phyloP scores from a whole-genome alignment of 2,888 invertebrate species.

The Metalampra italica region DNA sequence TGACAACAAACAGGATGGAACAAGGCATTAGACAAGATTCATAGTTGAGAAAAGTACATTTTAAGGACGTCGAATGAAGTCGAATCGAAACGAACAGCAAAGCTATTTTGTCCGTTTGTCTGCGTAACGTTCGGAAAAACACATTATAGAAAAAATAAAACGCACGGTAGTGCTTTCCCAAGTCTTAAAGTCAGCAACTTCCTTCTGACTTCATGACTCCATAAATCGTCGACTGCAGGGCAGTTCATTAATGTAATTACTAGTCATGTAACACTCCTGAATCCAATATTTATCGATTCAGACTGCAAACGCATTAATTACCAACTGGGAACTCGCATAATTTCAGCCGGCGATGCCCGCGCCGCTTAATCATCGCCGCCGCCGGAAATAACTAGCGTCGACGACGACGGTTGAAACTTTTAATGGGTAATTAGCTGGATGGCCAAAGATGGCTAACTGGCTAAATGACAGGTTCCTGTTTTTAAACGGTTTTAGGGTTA shows the following conservation, averaged over 20 bases:
- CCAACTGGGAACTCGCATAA: slow-evolving; percentile 3
- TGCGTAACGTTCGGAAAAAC: too few species aligned
- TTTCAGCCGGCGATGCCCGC: slow-evolving; percentile 4
- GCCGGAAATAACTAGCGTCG: slow-evolving; percentile 16
- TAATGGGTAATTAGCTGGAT: slow-evolving; percentile 49
- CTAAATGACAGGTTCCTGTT: slow-evolving; percentile 28
- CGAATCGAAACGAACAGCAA: too few species aligned
- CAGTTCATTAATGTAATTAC: background rate
- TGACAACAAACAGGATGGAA: too few species aligned
- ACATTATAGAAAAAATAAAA: too few species aligned
- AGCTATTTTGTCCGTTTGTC: too few species aligned
- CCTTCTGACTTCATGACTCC: background rate
- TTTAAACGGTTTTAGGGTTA: slow-evolving; percentile 22
- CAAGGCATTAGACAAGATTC: too few species aligned
- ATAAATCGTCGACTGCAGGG: background rate
- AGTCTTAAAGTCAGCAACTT: too few species aligned
- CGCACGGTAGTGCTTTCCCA: too few species aligned
- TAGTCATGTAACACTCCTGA: background rate
- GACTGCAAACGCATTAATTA: slow-evolving; percentile 10
- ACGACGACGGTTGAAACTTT: slow-evolving; percentile 36
- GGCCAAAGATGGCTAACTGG: slow-evolving; percentile 30
- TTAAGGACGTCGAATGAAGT: too few species aligned
- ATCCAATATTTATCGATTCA: slow-evolving; percentile 11
- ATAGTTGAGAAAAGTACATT: too few species aligned
- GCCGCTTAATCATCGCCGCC: slow-evolving; percentile 18